Percentiles rank a stretch among this genome's conserved stretches.
These are phyloP conservation scores for Conus canariensis DNA, from an alignment of 2,888 invertebrate species.

Conservation along the genomic window DNA sequence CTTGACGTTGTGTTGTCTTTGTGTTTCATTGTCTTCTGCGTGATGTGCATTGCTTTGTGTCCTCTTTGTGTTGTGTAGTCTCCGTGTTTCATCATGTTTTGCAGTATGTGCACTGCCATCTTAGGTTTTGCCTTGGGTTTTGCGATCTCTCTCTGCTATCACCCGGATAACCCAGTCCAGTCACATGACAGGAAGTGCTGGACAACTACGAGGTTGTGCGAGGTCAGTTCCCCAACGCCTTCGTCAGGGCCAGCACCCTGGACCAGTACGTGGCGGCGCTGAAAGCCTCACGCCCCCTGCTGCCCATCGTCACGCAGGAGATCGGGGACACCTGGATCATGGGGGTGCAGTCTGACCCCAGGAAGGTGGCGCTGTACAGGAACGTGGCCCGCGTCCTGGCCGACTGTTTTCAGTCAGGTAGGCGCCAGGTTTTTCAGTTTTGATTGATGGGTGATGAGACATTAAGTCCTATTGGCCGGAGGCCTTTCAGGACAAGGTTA, in stretches of 20 bases:
- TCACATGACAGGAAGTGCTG: conserved; percentile 66
- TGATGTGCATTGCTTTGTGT: too few species aligned
- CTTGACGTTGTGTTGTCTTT: too few species aligned
- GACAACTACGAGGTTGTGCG: conserved; percentile 69
- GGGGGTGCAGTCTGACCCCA: conserved; percentile 73
- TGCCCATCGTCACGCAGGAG: conserved; percentile 64
- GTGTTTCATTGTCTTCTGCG: too few species aligned
- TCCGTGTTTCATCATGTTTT: too few species aligned
- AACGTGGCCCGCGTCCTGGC: conserved; percentile 56
- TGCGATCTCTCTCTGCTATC: too few species aligned
- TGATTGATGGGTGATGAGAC: background rate
- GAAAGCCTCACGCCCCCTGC: conserved; percentile 53
- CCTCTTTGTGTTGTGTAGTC: too few species aligned
- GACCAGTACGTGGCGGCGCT: conserved; percentile 67
- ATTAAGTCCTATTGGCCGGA: too few species aligned
- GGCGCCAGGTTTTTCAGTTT: background rate
- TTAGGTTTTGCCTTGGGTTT: too few species aligned
- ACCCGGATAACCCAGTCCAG: background rate
- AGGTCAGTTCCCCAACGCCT: conserved; percentile 69
- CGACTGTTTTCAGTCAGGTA: conserved; percentile 58
- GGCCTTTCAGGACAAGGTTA: too few species aligned
- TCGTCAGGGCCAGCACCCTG: conserved; percentile 67
- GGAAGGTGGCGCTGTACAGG: conserved; percentile 68
- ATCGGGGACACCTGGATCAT: conserved; percentile 76
- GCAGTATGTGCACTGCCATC: too few species aligned